Evolutionary conservation across 2,797 vertebrate genomes (phyloP), one percentile per base, ranked within the genome.

Genomic region (Buphagus erythrorhynchus): DNA sequence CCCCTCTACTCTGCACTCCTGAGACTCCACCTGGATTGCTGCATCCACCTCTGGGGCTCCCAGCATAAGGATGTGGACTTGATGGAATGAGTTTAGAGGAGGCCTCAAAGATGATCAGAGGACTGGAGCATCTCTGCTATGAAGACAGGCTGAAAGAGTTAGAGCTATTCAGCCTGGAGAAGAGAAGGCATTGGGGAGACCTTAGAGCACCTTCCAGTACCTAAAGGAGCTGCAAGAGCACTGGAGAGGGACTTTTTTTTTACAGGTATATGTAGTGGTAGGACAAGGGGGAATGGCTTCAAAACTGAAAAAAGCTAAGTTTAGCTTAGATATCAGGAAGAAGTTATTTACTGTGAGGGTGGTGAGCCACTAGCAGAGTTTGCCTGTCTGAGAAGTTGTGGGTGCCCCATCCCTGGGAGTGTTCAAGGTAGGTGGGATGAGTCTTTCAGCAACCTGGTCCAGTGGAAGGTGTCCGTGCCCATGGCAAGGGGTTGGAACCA

Each of bases 151-250:
- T 66, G 58, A 59, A 72, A 42, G 38, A 65, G 29, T 38, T 33
- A 29, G 33, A 51, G 29, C 21, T 77, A 21, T 35, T 35, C 33
- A 77, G 33, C 12, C 43, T 58, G 72, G 21, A 58, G 51, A 76
- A 71, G 36, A 35, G 20, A 58, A 71, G 15, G 17, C 18, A 58
- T 24, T 0, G 0, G 29, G 10, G 18, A 72, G 9, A 48, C 4
- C 3, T 36, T 58, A 28, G 8, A 72, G 18, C 38, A 46, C 29
- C 7, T 77, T 52, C 19, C 21, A 26, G 57, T 22, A 71, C 28
- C 24, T 76, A 57, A 57, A 76, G n/a, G 12, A 24, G 24, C n/a
- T 31, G 6, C 45, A 52, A 35, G 21, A 58, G 21, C 3, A 3
- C 46, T 15, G 11, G 6, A 72, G 18, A 72, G 11, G 11, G 18